phyloP scores from a whole-genome alignment of 2,888 invertebrate genomes.

The Hirtodrosophila alboralis region DNA sequence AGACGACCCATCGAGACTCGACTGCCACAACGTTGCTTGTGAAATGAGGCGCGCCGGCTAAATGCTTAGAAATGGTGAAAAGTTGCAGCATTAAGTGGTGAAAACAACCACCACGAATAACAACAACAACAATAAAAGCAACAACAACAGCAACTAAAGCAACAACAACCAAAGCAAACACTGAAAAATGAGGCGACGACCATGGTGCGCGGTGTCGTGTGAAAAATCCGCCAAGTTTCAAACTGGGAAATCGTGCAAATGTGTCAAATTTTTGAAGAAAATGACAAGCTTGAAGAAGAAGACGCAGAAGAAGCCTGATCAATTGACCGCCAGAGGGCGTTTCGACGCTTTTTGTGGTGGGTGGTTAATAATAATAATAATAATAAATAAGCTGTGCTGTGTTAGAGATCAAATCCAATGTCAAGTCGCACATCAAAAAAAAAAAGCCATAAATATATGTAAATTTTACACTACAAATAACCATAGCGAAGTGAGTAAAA shows the following conservation, averaged over 20 bases:
- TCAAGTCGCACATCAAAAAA: slow-evolving; percentile 40
- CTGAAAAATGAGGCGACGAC: slow-evolving; percentile 59
- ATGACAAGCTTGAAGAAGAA: slow-evolving; percentile 23
- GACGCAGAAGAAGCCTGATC: too few species aligned
- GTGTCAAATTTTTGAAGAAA: slow-evolving; percentile 70
- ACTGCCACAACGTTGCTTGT: slow-evolving; percentile 26
- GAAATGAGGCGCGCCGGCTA: slow-evolving; percentile 60
- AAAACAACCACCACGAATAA: slow-evolving; percentile 43
- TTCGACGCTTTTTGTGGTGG: slow-evolving; percentile 25
- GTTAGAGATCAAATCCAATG: slow-evolving; percentile 45
- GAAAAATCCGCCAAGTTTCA: slow-evolving; percentile 41
- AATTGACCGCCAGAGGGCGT: slow-evolving; percentile 32
- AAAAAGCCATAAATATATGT: slow-evolving; percentile 51
- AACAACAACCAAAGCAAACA: slow-evolving; percentile 27
- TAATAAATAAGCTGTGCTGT: slow-evolving; percentile 14
- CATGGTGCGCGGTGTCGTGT: slow-evolving; percentile 53
- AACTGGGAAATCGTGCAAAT: slow-evolving; percentile 73
- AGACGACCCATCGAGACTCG: slow-evolving; percentile 10
- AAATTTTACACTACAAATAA: slow-evolving; percentile 34
- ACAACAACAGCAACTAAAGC: slow-evolving; percentile 25
- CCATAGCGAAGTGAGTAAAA: too few species aligned
- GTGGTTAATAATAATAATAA: slow-evolving; percentile 14
- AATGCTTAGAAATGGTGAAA: slow-evolving; percentile 70
- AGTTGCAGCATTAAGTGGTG: slow-evolving; percentile 66
- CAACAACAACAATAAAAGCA: slow-evolving; percentile 20